Evolutionary conservation across 2,113 vertebrate genomes (phyloP), one percentile per base, ranked within the genome.

Genomic region (Cyanoliseus patagonus): DNA sequence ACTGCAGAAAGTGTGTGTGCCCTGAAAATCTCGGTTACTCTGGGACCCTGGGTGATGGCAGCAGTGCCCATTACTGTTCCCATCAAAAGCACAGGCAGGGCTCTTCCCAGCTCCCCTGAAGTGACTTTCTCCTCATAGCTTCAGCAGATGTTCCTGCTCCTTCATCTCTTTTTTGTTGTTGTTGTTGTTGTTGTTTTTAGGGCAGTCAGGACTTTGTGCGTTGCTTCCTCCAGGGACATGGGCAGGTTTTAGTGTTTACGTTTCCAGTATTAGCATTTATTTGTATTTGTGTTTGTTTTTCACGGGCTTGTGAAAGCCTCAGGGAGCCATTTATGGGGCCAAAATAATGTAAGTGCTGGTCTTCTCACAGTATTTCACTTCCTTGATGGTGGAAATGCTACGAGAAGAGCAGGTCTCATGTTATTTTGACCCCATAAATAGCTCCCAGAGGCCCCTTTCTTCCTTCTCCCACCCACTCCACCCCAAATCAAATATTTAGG

Each of bases 301-400:
- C 96, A 96, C 96, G 74, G 95, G 92, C 95, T 95, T 92, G 84
- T 88, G 92, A 97, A 97, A 96, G 95, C 96, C 95, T 96, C 69
- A n/a, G 95, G 96, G 96, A 96, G 95, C 88, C 96, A 91, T 97
- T 97, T 96, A 41, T 69, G 90, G 83, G 92, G 92, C 94, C 95
- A 95, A 96, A 97, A 96, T 96, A 92, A 94, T 95, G 94, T 94
- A 96, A 97, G 96, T 95, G 95, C 95, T 87, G 95, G 94, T 88
- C 95, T 97, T 97, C 96, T 97, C 96, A 96, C 96, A 97, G 95
- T 97, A 97, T 96, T 97, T 96, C 96, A 96, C 96, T 96, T 96
- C 96, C 96, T 94, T 95, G 86, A 96, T 96, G 88, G 90, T 97
- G 95, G 95, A 97, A 97, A 96, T 42, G 86, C 95, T 94, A 69